Percentiles rank a stretch among this genome's conserved stretches.
phyloP scores from a whole-genome alignment of 2,797 vertebrate genomes.

The Eupleurogrammus muticus region DNA sequence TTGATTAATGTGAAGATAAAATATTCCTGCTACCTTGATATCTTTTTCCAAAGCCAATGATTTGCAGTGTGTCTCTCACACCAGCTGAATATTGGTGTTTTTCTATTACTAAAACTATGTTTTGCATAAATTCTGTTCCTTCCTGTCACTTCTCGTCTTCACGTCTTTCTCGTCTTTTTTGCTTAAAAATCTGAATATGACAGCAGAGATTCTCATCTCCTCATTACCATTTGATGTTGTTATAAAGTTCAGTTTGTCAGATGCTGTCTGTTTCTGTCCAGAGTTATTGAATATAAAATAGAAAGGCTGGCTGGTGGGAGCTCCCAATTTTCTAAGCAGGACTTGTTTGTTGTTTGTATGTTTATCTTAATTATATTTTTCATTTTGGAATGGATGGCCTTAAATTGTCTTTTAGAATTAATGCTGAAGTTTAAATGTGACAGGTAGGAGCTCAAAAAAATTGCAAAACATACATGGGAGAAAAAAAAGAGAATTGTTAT shows the following conservation, averaged over 20 bases:
- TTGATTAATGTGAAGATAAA: too few relatives aligned
- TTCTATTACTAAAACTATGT: not conserved
- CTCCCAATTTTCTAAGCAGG: constrained; percentile 11
- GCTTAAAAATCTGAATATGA: not conserved
- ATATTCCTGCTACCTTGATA: too few relatives aligned
- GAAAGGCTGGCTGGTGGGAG: constrained; percentile 4
- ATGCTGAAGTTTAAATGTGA: constrained; percentile 5
- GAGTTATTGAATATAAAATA: too few relatives aligned
- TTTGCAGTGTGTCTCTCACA: not conserved
- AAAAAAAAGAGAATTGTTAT: not conserved
- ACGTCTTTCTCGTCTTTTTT: not conserved
- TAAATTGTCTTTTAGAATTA: constrained; percentile 1
- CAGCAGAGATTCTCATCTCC: not conserved
- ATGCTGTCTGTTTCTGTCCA: too few relatives aligned
- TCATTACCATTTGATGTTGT: not conserved
- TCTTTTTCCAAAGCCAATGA: not conserved
- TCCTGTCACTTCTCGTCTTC: not conserved
- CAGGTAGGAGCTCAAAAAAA: not conserved
- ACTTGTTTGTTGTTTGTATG: constrained; percentile 28
- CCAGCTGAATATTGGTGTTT: not conserved
- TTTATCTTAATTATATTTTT: constrained; percentile 8
- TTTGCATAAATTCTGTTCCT: not conserved
- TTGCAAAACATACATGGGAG: not conserved
- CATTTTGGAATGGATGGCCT: not conserved
- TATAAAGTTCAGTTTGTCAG: not conserved